These are phyloP conservation scores for Proisotoma minuta DNA, from an alignment of 2,888 invertebrate species.

Conservation along the genomic window DNA sequence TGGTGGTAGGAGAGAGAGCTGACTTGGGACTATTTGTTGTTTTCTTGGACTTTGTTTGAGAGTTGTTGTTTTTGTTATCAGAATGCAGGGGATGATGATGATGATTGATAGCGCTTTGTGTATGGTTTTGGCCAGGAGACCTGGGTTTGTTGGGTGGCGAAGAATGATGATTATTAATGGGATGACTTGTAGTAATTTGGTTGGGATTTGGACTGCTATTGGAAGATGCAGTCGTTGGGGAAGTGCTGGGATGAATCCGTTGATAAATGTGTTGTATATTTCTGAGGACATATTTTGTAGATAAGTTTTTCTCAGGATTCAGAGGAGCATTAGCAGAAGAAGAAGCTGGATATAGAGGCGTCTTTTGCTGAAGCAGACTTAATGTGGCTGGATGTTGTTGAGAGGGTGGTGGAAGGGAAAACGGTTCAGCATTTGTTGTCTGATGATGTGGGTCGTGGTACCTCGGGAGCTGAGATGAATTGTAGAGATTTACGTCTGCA, in stretches of 20 bases:
- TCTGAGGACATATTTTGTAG: slow-evolving; percentile 44
- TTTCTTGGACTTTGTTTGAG: slow-evolving; percentile 9
- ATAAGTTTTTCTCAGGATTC: slow-evolving; percentile 22
- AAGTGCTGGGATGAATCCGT: slow-evolving; percentile 35
- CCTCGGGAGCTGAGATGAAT: slow-evolving; percentile 43
- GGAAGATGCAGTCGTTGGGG: slow-evolving; percentile 7
- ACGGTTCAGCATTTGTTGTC: not conserved
- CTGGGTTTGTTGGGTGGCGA: slow-evolving; percentile 1
- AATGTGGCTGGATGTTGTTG: not conserved
- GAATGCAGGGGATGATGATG: slow-evolving; percentile 12
- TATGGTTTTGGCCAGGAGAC: slow-evolving; percentile 8
- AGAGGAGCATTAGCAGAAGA: not conserved
- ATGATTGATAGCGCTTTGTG: slow-evolving; percentile 22
- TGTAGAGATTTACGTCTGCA: slow-evolving; percentile 46
- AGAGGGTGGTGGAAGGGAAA: not conserved
- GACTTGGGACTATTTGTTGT: slow-evolving; percentile 21
- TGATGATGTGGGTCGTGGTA: slow-evolving; percentile 25
- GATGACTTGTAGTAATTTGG: slow-evolving; percentile 27
- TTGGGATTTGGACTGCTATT: slow-evolving; percentile 17
- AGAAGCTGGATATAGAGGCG: not conserved
- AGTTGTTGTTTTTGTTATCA: slow-evolving; percentile 4
- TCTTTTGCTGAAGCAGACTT: not conserved
- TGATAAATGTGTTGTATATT: slow-evolving; percentile 47
- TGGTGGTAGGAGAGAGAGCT: slow-evolving; percentile 7
- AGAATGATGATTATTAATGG: slow-evolving; percentile 33